Base-by-base conservation (phyloP, 2,888 invertebrate species). In the Leptopterna dolabrata region DNA sequence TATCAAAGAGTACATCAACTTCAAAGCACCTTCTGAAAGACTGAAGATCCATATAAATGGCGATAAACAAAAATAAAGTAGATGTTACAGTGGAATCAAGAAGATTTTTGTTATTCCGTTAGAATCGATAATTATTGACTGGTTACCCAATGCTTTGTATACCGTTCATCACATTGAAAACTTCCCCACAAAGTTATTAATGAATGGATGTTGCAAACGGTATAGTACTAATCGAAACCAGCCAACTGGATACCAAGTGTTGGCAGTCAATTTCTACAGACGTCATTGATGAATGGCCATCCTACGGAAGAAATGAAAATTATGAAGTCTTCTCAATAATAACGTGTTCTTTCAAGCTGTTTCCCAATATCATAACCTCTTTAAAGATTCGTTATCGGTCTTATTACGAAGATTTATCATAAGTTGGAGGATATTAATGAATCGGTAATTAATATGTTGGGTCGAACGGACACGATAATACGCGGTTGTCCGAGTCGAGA, bases 381-480 rank as follows among this genome's bases (percentile, higher is more conserved):
- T 51, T 51, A 81, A 55, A 81, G 81, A 81, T 81, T 81, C 81
- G 55, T 81, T 81, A 81, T 81, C 81, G 81, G 51, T 81, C 81
- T 81, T 81, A 51, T 81, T 81, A 81, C 81, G 30, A 51, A 81
- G 85, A 85, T 85, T 85, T 85, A 85, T 85, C 85, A 85, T 85
- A 85, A 85, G 43, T 13, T 73, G 73, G 85, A 19, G 45, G 73
- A 71, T 85, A 85, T 85, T 85, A 85, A 85, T 73, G 73, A 73
- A 73, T 71, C 85, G 19, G 55, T 85, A 85, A 85, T 85, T 85
- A 71, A 85, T 85, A 85, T 85, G 85, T 85, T 85, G 73, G 43
- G 43, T 71, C 30, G 43, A 19, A 16, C 73, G 73, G 85, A 85
- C 85, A 85, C 85, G 71, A 45, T 85, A 85, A 85, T 85, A 73